A percentile compares a stretch with the other conserved stretches of the same genome.
These are phyloP conservation scores for Macropodus opercularis DNA, from an alignment of 2,797 vertebrate genomes.

Conservation along the genomic window DNA sequence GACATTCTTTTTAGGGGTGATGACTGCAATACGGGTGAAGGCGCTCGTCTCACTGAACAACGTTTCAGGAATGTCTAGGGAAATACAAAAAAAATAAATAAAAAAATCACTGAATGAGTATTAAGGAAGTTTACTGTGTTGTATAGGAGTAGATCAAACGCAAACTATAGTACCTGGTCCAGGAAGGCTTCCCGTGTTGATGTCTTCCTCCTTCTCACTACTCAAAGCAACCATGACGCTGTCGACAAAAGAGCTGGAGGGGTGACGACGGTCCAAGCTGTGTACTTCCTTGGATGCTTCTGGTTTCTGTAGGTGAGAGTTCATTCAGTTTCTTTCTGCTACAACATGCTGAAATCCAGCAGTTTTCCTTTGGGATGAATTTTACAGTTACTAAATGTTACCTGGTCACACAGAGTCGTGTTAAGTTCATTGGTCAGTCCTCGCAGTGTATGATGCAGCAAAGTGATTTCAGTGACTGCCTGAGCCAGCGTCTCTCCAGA, in stretches of 20 bases:
- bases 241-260: conserved; percentile 74
- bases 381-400: conserved; percentile 44
- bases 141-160: neutral
- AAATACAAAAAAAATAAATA: too few species aligned
- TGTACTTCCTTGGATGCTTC: conserved; percentile 14
- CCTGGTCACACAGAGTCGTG: conserved; percentile 75
- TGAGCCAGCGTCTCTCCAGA: conserved; percentile 80
- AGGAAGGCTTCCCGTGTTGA: conserved; percentile 36
- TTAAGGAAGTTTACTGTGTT: too few species aligned
- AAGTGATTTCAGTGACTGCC: conserved; percentile 74
- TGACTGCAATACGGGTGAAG: conserved; percentile 72
- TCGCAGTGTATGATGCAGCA: conserved; percentile 81
- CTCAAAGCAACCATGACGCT: conserved; percentile 76
- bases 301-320: too few species aligned
- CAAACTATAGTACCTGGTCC: conserved; percentile 59
- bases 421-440: conserved; percentile 78
- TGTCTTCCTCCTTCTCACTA: conserved; percentile 52
- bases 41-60: conserved; percentile 81
- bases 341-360: neutral
- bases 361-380: neutral
- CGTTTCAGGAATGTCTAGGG: conserved; percentile 45
- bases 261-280: neutral
- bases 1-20: conserved; percentile 44
- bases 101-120: too few species aligned
- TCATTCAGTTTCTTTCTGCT: too few species aligned